Conservation (phyloP, 2,113 vertebrate species). For the Morone saxatilis region DNA sequence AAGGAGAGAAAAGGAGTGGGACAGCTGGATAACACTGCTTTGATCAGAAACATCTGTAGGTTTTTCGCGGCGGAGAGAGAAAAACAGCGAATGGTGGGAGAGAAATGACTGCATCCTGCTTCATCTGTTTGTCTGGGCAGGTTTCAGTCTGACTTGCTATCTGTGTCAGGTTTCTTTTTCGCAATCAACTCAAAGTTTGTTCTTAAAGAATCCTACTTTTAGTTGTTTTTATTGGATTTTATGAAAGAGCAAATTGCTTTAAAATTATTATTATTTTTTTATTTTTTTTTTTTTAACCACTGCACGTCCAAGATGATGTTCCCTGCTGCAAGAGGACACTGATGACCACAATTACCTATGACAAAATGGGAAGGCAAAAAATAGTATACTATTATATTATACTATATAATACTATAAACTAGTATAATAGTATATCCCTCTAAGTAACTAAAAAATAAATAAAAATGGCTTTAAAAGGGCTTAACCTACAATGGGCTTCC, state of each 20-base stretch:
- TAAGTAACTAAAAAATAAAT: background rate
- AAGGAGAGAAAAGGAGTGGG: slow-evolving; percentile 50
- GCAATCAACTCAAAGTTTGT: background rate
- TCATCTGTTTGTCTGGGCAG: slow-evolving; percentile 30
- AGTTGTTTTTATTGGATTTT: background rate
- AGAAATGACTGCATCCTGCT: slow-evolving; percentile 34
- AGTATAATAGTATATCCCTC: too few species aligned
- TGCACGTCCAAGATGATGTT: background rate
- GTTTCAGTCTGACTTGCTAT: slow-evolving; percentile 26
- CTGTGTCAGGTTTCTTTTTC: background rate
- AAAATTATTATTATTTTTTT: background rate
- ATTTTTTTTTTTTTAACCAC: background rate
- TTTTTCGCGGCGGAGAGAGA: slow-evolving; percentile 11
- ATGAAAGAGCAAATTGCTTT: background rate
- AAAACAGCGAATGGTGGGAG: slow-evolving; percentile 41
- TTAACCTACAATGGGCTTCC: too few species aligned
- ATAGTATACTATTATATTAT: too few species aligned
- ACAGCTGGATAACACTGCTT: slow-evolving; percentile 72
- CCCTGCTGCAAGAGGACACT: background rate
- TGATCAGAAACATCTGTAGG: slow-evolving; percentile 76
- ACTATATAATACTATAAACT: too few species aligned
- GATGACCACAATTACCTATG: background rate
- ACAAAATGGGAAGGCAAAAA: too few species aligned
- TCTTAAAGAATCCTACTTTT: background rate
- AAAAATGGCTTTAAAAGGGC: too few species aligned